A percentile compares a stretch with the other conserved stretches of the same genome.
These are phyloP conservation scores for Cerastis leucographa DNA, from an alignment of 2,888 invertebrate species.

Conservation along the genomic window DNA sequence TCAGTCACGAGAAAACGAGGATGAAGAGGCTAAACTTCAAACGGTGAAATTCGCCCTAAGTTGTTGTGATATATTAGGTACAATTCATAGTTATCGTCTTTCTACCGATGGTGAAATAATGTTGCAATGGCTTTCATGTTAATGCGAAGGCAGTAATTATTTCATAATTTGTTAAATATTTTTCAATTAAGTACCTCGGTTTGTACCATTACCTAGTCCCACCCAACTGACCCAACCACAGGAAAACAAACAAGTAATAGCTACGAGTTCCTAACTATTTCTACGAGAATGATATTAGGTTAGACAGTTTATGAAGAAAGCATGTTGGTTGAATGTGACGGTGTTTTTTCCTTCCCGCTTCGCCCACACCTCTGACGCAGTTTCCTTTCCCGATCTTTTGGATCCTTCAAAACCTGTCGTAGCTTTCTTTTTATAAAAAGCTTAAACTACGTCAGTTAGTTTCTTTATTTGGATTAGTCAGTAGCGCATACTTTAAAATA, in stretches of 20 bases:
- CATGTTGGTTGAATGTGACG: not conserved
- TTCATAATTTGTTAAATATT: not conserved
- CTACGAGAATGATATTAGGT: not conserved
- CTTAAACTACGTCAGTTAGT: constrained; percentile 31
- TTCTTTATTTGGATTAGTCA: not conserved
- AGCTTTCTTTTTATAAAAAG: constrained; percentile 1
- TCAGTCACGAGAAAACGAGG: too few species aligned
- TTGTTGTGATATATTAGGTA: not conserved
- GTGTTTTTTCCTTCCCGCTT: not conserved
- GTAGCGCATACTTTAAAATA: not conserved
- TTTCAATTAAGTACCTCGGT: not conserved
- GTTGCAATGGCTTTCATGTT: not conserved
- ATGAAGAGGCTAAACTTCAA: not conserved
- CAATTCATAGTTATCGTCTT: constrained; percentile 9
- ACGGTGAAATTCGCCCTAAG: not conserved
- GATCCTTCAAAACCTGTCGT: constrained; percentile 8
- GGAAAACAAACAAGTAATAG: constrained; percentile 5
- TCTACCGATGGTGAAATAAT: constrained; percentile 3
- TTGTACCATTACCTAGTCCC: not conserved
- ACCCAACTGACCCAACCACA: too few species aligned
- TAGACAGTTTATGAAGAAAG: not conserved
- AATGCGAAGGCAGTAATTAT: not conserved
- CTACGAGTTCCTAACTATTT: not conserved
- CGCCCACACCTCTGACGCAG: not conserved
- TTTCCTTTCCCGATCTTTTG: constrained; percentile 30